Evolutionary conservation across 2,113 vertebrate species (phyloP), one percentile per base, ranked within the genome.

Genomic region (Sylvicapra grimmia): DNA sequence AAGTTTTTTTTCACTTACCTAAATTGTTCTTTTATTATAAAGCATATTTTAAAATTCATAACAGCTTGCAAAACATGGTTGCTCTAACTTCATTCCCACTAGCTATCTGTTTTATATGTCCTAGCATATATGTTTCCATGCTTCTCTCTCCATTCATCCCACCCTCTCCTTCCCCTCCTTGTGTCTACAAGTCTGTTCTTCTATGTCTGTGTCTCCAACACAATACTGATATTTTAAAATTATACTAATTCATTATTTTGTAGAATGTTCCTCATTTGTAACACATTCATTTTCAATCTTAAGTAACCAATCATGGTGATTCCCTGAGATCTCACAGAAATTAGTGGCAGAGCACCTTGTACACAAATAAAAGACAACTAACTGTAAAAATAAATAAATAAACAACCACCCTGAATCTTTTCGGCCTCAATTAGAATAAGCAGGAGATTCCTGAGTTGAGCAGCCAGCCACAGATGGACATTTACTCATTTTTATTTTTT

Each of bases 61-160:
- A 15, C 12, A 79, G 82, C 15, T 95, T 79, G 82, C 8, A 94
- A 86, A 94, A 96, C 40, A 8, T 77, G 58, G 4, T 84, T 96
- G 88, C 87, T 56, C 31, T 97, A 98, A 97, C 1, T 95, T 95
- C 56, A 96, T 58, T 77, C 94, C 92, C 88, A 75, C 72, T 77
- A 25, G 3, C 36, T 75, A 27, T 44, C 40, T 44, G 12, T 44
- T 77, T 27, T 44, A 44, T 27, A 77, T 77, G 23, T 77, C 40
- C 36, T 44, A 14, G 23, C 14, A 1, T 77, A 8, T 77, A 44
- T 14, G 3, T 25, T 77, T 77, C 72, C 12, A 44, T 77, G 12
- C 40, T 44, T 7, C 40, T 44, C 40, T 44, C 23, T 77, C 72
- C 23, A 27, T 27, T 77, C 23, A 27, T 27, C 72, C 36, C 72